Conservation (phyloP, 2,888 invertebrate genomes). For the Amphipyra tragopoginis region DNA sequence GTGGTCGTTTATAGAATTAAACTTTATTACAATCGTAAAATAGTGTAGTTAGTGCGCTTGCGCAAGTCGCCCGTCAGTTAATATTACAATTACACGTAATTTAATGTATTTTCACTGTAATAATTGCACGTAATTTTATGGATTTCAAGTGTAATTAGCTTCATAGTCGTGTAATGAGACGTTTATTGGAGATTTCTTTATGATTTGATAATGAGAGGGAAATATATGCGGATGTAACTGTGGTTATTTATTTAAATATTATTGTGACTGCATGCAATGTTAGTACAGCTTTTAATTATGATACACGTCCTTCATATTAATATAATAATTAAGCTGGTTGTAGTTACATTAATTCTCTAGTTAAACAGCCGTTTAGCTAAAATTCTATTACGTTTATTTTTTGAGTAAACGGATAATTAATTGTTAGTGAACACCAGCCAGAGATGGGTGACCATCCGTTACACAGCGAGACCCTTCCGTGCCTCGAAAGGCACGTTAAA, state of each 20-base stretch:
- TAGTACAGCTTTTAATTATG: neutral
- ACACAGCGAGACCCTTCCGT: too few species aligned
- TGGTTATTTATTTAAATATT: slow-evolving; percentile 4
- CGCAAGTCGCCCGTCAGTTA: slow-evolving; percentile 25
- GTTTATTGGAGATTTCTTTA: slow-evolving; percentile 22
- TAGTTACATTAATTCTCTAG: too few species aligned
- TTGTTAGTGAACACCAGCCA: too few species aligned
- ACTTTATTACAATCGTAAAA: slow-evolving; percentile 59
- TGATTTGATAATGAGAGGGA: slow-evolving; percentile 23
- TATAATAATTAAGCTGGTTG: too few species aligned
- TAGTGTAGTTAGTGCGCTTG: slow-evolving; percentile 28
- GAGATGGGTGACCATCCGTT: too few species aligned
- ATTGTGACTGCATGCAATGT: neutral
- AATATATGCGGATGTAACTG: neutral
- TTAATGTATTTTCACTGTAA: slow-evolving; percentile 35
- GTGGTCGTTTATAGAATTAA: slow-evolving; percentile 54
- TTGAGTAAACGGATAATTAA: too few species aligned
- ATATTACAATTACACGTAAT: slow-evolving; percentile 36
- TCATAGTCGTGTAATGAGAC: slow-evolving; percentile 8
- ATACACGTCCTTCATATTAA: too few species aligned
- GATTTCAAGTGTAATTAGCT: slow-evolving; percentile 29
- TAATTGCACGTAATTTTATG: slow-evolving; percentile 41
- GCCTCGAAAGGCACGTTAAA: too few species aligned
- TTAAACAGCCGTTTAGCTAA: too few species aligned
- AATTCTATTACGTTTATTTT: too few species aligned